phyloP scores from a whole-genome alignment of 1,140 invertebrate species.

The Halesus radiatus region DNA sequence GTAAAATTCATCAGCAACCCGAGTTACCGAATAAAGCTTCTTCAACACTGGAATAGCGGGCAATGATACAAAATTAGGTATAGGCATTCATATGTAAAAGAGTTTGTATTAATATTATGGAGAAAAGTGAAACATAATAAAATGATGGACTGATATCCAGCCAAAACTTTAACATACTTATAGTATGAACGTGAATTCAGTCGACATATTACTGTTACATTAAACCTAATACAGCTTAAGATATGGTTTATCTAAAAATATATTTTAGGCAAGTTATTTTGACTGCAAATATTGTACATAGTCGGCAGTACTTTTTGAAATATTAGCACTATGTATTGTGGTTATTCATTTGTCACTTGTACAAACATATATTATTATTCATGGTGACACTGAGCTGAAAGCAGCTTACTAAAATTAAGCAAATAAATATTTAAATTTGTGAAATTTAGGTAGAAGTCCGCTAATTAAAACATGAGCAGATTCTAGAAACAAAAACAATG shows the following conservation, averaged over 20 bases:
- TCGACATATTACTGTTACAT: too few relatives aligned
- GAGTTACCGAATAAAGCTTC: too few relatives aligned
- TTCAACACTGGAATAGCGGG: too few relatives aligned
- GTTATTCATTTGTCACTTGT: background rate
- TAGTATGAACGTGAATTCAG: too few relatives aligned
- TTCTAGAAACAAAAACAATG: background rate
- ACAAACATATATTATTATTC: background rate
- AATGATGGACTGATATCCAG: too few relatives aligned
- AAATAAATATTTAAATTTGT: slow-evolving; percentile 12
- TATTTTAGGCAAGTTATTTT: background rate
- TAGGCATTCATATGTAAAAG: too few relatives aligned
- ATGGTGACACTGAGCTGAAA: too few relatives aligned
- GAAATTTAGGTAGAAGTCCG: background rate
- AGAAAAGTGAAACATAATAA: too few relatives aligned
- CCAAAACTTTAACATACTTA: too few relatives aligned
- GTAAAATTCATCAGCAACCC: too few relatives aligned
- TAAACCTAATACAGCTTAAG: background rate
- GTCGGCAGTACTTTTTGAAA: background rate
- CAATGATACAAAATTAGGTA: too few relatives aligned
- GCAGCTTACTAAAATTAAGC: background rate
- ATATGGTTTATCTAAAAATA: slow-evolving; percentile 9
- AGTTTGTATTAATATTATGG: too few relatives aligned
- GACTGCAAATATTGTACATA: slow-evolving; percentile 5
- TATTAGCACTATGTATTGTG: background rate
- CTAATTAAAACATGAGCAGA: slow-evolving; percentile 9